Base-by-base conservation (phyloP, 2,113 vertebrate genomes). In the Ginglymostoma cirratum region DNA sequence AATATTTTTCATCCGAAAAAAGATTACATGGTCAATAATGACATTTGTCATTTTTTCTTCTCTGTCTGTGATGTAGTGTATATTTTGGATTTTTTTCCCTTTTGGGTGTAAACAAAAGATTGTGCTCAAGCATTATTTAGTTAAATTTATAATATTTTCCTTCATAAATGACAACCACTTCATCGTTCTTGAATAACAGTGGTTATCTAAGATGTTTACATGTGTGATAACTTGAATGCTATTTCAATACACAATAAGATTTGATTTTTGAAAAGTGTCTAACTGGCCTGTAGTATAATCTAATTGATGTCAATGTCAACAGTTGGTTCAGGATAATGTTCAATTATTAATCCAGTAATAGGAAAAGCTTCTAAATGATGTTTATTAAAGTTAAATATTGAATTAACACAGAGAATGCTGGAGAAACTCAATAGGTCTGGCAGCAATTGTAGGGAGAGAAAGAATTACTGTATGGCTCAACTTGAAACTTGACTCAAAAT, bases 1-100 rank as follows among this genome's bases (percentile, higher is more conserved):
- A 96, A 95, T 72, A 24, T 48, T 95, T 70, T 48, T 72, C 45
- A 76, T 52, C 69, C 72, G 52, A 70, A 96, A 94, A 96, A 30
- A 96, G 96, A 66, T 61, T 48, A 96, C 96, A 80, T 87, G 52
- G 72, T 95, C 93, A 34, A 72, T 70, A 23, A 66, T 67, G 61
- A 66, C 23, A 34, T 69, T 34, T 95, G 94, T 70, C 66, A 95
- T 72, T 72, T 42, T 69, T 76, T 95, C 38, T 45, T 30, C 24
- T 95, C 15, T 72, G 17, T 3, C 23, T 30, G 42, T 52, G 38
- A 95, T 52, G 23, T 12, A 15, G 65, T 94, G 38, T 45, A 42
- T 94, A 45, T 69, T 94, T 95, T 48, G 72, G 45, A 72, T 48
- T 72, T 30, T 30, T 45, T 83, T 76, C 72, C 42, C 67, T 48